These are phyloP conservation scores for Danio kyathit DNA, from an alignment of 2,797 vertebrate genomes.

Conservation along the genomic window DNA sequence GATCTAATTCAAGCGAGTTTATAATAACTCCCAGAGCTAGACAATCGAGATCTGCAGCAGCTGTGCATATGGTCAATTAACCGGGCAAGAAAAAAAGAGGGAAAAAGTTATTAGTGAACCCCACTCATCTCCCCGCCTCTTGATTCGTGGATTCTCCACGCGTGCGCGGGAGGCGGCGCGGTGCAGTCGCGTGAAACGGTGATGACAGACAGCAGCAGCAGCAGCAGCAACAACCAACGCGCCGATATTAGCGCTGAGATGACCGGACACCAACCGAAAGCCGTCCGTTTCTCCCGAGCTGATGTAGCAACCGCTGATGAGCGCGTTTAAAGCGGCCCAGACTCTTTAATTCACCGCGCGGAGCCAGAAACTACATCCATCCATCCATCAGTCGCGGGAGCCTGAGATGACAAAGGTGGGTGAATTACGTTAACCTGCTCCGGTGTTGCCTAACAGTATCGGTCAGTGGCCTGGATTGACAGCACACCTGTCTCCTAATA, in stretches of 20 bases:
- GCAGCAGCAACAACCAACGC: neutral
- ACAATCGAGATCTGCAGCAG: no score
- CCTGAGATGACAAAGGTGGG: conserved; percentile 57
- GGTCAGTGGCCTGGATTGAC: neutral
- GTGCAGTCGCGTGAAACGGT: neutral
- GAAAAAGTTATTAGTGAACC: neutral
- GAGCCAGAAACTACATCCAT: neutral
- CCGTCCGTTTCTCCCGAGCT: neutral
- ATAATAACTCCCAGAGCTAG: no score
- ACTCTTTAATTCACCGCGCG: conserved; percentile 4
- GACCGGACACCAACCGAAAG: neutral
- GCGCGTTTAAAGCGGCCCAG: neutral
- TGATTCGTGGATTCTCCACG: neutral
- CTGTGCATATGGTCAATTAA: neutral
- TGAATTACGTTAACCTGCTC: neutral
- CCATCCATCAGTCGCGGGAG: conserved; percentile 19
- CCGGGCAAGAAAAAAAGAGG: no score
- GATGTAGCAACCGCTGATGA: neutral
- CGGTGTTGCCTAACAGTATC: neutral
- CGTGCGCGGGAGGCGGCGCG: conserved; percentile 26
- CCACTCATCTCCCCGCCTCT: neutral
- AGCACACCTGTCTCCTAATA: conserved; percentile 16
- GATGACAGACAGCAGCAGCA: conserved; percentile 13
- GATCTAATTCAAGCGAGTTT: no score
- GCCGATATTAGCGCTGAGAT: conserved; percentile 6